Base-by-base conservation (phyloP, 1,140 invertebrate species). In the Rhagoletis zephyria region DNA sequence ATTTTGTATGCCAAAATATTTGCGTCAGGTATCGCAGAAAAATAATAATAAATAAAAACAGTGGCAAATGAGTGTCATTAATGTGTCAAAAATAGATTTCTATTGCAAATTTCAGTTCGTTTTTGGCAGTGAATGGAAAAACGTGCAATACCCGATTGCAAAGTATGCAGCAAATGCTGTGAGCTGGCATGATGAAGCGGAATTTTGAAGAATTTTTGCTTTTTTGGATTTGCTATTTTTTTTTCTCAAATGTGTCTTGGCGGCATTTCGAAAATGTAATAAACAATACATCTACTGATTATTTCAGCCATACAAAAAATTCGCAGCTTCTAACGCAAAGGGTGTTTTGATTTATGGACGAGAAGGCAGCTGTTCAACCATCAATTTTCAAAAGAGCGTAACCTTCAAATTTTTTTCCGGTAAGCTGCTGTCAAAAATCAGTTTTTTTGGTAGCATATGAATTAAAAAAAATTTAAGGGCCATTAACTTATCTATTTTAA, bases 51-150 rank as follows among this genome's bases (percentile, higher is more conserved):
- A 74, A 74, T 74, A 74, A 74, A 7, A 74, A 74, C 67, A 14
- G 42, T 74, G 67, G 67, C 67, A 48, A 45, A 6, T 48, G 12
- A 74, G 67, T 48, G 67, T 74, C 67, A n/a, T 48, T 74, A 74
- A 45, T 74, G 67, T 74, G 42, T 48, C 67, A 74, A 74, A 74
- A 74, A 12, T 74, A 4, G 67, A 74, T 74, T 74, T 74, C 67
- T 48, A 74, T 48, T 74, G 67, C 67, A 74, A 40, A 45, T 48
- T 74, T 45, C 67, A 45, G 67, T 6, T 74, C 12, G 14, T 4
- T 30, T 64, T 40, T 12, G 30, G 10, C 9, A 40, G 30, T 67
- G 64, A 67, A 67, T 67, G 64, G 30, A 67, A 67, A 67, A 67
- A 67, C 64, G 64, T 67, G 64, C 64, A 67, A 30, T 30, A 40